Base-by-base conservation (phyloP, 2,888 invertebrate genomes). In the Serrognathus titanus region DNA sequence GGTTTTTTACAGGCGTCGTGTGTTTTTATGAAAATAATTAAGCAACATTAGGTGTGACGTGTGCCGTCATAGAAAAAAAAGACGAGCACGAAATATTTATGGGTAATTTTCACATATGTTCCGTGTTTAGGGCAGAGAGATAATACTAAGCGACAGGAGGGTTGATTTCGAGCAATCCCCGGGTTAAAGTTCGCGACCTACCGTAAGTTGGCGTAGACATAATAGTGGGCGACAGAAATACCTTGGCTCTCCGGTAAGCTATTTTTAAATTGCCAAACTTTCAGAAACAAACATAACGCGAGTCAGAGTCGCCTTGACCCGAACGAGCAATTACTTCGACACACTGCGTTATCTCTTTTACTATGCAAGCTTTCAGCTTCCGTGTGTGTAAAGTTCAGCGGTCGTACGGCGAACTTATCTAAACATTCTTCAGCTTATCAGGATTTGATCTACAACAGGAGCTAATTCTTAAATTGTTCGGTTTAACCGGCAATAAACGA, bases 161-260 rank as follows among this genome's bases (percentile, higher is more conserved):
- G 58, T 48, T 60, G 63, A 59, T 60, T 57, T 54, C 36, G 49
- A 47, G 48, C 50, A 51, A 49, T 51, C 55, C 55, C 51, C 60
- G 57, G 61, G 62, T 53, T 59, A 56, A 51, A 58, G 59, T 57
- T 57, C 61, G 53, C 57, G 64, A 64, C 64, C 64, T 64, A 55
- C 59, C 62, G 52, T 62, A 58, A 58, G 20, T 53, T 51, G 51
- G 36, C 45, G 43, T 49, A 45, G 57, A 49, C 49, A 49, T 49
- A 49, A 49, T 49, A 49, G 11, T 38, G 36, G 49, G 48, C 48
- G 48, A 49, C 49, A 37, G 49, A 49, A 24, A 49, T 49, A 49
- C 49, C 35, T 49, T 38, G 49, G 38, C 49, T 49, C 49, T 13
- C 40, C 12, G 20, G 13, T 43, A 20, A 20, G 53, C 56, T 61